phyloP scores from a whole-genome alignment of 2,113 vertebrate genomes.

The Microtus richardsoni region DNA sequence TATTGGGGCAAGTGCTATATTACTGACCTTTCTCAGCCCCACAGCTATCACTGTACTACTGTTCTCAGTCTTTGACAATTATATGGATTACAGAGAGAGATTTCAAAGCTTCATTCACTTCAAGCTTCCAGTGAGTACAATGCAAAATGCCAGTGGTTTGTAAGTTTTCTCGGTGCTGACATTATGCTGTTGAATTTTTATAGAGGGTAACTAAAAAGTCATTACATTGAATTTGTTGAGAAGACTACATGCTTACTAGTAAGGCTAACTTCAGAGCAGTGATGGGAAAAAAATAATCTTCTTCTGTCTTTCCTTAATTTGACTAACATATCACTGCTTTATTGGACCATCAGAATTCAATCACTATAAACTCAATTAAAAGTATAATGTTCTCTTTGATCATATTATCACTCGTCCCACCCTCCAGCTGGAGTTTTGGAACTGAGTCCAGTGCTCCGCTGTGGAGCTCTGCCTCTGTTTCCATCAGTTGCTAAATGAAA shows the following conservation, averaged over 20 bases:
- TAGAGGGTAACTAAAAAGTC: conserved; percentile 8
- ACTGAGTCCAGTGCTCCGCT: too few species aligned
- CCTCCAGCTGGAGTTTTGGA: too few species aligned
- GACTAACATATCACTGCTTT: background rate
- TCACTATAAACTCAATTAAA: background rate
- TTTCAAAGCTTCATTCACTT: background rate
- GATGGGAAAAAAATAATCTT: conserved; percentile 32
- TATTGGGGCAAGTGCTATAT: background rate
- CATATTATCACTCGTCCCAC: too few species aligned
- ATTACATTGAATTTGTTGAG: background rate
- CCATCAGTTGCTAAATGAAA: too few species aligned
- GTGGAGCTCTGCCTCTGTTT: too few species aligned
- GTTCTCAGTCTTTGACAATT: background rate
- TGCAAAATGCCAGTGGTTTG: background rate
- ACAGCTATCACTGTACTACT: conserved; percentile 32
- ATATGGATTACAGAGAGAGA: background rate
- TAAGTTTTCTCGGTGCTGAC: background rate
- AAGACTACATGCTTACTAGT: background rate
- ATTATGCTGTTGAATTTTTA: background rate
- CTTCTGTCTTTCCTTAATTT: conserved; percentile 3
- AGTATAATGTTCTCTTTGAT: background rate
- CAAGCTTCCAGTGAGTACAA: background rate
- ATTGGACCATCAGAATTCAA: conserved; percentile 17
- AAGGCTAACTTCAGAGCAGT: background rate
- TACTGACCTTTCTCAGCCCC: background rate